phyloP scores from a whole-genome alignment of 2,113 vertebrate genomes.

The Tachuris rubrigastra region DNA sequence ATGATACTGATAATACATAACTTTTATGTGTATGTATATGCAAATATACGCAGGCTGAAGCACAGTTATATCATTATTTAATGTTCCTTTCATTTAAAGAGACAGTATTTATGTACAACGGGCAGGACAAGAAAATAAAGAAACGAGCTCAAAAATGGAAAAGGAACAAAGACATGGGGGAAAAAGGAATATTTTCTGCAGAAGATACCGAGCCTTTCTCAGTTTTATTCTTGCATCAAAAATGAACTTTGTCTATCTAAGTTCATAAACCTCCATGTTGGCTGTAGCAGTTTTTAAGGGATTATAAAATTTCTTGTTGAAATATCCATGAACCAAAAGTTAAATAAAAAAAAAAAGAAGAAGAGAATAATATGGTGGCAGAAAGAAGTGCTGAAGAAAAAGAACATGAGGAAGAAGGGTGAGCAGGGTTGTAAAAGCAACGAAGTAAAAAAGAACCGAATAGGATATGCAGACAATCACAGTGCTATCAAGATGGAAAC shows the following conservation, averaged over 20 bases:
- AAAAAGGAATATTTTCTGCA: not conserved
- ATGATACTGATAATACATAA: not conserved
- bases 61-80: not conserved
- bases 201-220: not conserved
- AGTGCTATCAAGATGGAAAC: not conserved
- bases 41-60: not conserved
- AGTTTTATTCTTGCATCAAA: not conserved
- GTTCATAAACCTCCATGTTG: not conserved
- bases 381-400: not conserved
- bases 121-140: not conserved
- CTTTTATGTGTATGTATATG: not conserved
- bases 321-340: not conserved
- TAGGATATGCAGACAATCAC: not conserved
- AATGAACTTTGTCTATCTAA: not conserved
- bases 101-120: not conserved
- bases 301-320: not conserved
- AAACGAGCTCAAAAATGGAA: not conserved
- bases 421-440: fast-evolving
- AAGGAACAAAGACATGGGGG: not conserved
- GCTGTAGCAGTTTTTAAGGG: not conserved
- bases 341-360: not conserved
- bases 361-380: not conserved
- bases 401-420: not conserved
- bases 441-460: not conserved
- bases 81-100: not conserved